Evolutionary conservation across 2,888 invertebrate species (phyloP).

Genomic region (Epinotia nisella): DNA sequence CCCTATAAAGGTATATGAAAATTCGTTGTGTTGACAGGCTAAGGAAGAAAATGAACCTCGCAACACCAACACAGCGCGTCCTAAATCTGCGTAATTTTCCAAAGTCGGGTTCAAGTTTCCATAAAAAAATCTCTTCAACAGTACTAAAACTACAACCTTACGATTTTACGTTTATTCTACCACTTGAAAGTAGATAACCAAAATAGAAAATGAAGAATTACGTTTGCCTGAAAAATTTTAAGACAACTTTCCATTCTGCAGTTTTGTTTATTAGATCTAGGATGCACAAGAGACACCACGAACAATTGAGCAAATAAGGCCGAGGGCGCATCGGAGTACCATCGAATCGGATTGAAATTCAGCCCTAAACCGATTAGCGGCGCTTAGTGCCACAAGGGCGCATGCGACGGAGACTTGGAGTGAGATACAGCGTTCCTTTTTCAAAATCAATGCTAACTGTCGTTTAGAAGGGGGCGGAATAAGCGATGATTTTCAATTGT

Average conservation of each 20-base stretch:
- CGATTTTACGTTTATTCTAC: too few species aligned
- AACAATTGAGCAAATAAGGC: conserved; percentile 55
- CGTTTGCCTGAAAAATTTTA: too few species aligned
- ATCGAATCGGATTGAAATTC: conserved; percentile 70
- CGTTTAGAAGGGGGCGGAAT: conserved; percentile 51
- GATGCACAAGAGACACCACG: conserved; percentile 40
- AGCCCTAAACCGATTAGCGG: conserved; percentile 64
- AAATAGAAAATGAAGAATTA: too few species aligned
- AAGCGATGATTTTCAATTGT: conserved; percentile 27
- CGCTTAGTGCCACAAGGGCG: conserved; percentile 38
- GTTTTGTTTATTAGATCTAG: conserved; percentile 5
- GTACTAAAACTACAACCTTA: too few species aligned
- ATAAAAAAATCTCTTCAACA: too few species aligned
- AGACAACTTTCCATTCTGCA: not conserved
- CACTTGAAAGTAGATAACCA: too few species aligned
- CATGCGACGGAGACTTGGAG: not conserved
- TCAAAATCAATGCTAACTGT: conserved; percentile 44
- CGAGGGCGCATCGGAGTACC: conserved; percentile 59
- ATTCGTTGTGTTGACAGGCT: too few species aligned
- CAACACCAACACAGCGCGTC: too few species aligned
- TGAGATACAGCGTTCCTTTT: not conserved
- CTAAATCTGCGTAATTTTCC: too few species aligned
- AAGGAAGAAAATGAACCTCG: too few species aligned
- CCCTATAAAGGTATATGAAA: too few species aligned
- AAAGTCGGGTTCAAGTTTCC: too few species aligned